Percentiles rank a stretch among this genome's conserved stretches.
phyloP scores from a whole-genome alignment of 1,140 invertebrate genomes.

The Euura lappo region DNA sequence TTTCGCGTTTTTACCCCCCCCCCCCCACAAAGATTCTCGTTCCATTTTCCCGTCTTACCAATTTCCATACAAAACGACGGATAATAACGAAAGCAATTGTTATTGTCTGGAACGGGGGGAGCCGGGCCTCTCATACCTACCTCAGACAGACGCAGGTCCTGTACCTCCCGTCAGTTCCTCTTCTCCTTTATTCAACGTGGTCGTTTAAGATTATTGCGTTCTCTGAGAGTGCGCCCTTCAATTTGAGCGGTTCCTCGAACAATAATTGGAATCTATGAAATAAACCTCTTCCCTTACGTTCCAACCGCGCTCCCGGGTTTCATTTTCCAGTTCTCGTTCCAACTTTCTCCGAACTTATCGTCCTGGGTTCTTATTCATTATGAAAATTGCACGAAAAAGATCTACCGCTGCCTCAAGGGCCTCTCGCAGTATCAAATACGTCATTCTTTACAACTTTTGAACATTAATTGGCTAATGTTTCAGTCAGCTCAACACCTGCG shows the following conservation, averaged over 20 bases:
- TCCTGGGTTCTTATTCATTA: too few species aligned
- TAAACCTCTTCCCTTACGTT: slow-evolving; percentile 1
- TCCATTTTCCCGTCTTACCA: background rate
- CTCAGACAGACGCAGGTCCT: too few species aligned
- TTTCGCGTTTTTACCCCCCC: background rate
- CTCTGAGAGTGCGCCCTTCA: slow-evolving; percentile 12
- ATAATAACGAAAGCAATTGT: slow-evolving; percentile 15
- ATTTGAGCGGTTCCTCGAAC: slow-evolving; percentile 5
- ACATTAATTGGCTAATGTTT: too few species aligned
- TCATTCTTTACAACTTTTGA: too few species aligned
- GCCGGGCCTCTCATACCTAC: background rate
- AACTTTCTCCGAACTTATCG: too few species aligned
- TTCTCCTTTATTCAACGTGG: slow-evolving; percentile 7
- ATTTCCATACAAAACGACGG: slow-evolving; percentile 14
- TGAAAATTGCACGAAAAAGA: too few species aligned
- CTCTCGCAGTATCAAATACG: too few species aligned
- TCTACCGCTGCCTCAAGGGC: too few species aligned
- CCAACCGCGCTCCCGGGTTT: background rate
- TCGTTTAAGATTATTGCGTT: slow-evolving; percentile 14
- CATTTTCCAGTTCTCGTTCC: too few species aligned
- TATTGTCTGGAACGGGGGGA: slow-evolving; percentile 9
- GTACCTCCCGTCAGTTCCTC: background rate
- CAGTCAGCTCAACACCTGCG: too few species aligned
- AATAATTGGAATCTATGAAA: slow-evolving; percentile 6
- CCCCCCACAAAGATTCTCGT: background rate